A percentile compares a stretch with the other conserved stretches of the same genome.
Evolutionary conservation across 1,140 invertebrate species (phyloP).

Genomic region (Phymastichus coffea): DNA sequence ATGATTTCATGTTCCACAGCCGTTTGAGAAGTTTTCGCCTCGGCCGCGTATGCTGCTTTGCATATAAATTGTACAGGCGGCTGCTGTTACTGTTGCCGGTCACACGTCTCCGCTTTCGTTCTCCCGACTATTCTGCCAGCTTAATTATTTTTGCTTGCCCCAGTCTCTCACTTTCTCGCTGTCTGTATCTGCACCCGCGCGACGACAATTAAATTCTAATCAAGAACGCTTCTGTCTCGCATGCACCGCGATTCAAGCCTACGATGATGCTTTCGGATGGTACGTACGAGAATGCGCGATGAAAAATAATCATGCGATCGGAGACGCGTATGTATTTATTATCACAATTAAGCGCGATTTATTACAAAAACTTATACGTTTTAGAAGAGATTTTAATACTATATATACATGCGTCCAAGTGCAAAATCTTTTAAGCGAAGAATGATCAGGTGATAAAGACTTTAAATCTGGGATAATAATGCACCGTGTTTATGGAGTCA

Average conservation of each 20-base stretch:
- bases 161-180: conserved; percentile 14
- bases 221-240: conserved; percentile 8
- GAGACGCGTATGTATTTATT: conserved; percentile 36
- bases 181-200: neutral
- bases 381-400: conserved; percentile 14
- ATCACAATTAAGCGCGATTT: conserved; percentile 47
- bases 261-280: too few species aligned
- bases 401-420: neutral
- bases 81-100: neutral
- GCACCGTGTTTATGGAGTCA: too few species aligned
- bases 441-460: too few species aligned
- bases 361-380: conserved; percentile 28
- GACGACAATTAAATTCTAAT: conserved; percentile 21
- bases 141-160: conserved; percentile 23
- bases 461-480: too few species aligned
- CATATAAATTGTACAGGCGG: conserved; percentile 25
- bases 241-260: neutral
- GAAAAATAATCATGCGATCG: conserved; percentile 33
- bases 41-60: conserved; percentile 11
- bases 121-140: conserved; percentile 14
- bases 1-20: conserved; percentile 25
- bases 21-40: conserved; percentile 18
- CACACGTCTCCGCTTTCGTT: too few species aligned
- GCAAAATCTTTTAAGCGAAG: neutral
- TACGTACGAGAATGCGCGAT: neutral